Evolutionary conservation across 2,888 invertebrate genomes (phyloP), one percentile per base, ranked within the genome.

Genomic region (Venusia cambrica): DNA sequence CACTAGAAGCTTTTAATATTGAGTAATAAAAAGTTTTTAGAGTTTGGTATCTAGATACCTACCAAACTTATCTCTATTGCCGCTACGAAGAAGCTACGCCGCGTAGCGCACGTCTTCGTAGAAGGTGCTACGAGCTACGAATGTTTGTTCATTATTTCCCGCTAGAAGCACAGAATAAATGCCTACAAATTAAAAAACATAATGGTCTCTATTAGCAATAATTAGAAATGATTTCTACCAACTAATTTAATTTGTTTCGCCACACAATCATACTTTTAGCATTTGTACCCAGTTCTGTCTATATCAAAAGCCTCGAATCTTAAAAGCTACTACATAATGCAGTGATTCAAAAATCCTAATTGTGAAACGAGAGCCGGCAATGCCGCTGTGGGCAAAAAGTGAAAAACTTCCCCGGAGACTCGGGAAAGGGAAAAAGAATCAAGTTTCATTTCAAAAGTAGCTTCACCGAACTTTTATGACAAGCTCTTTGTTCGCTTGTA

Each of bases 341-440:
- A 42, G 21, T 46, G 48, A 48, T 50, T 42, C 51, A 34, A 51
- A 54, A 54, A 58, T 52, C 51, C 49, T 62, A 65, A 67, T 61
- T 65, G 62, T 55, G 48, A 67, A 64, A 61, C 54, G 61, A 61
- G 62, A 57, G 43, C 48, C 55, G 48, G 24, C 52, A 51, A 15
- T 45, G 46, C 51, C 54, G 56, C 61, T 62, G 57, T 56, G 29
- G 32, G 40, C 48, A 58, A 64, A 64, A 65, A 66, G 56, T 49
- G 40, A 47, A 53, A 31, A 61, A 57, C 39, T 48, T 52, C 54
- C 55, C 51, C 34, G 24, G 51, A 42, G 56, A 53, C 51, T 53
- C 38, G 34, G 18, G 18, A 45, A 56, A 50, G 44, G 25, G 46
- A 48, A 57, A 54, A 59, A 61, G 56, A 53, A 46, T 52, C 18